Evolutionary conservation across 2,113 vertebrate genomes (phyloP), one percentile per base, ranked within the genome.

Genomic region (Toxotes jaculatrix): DNA sequence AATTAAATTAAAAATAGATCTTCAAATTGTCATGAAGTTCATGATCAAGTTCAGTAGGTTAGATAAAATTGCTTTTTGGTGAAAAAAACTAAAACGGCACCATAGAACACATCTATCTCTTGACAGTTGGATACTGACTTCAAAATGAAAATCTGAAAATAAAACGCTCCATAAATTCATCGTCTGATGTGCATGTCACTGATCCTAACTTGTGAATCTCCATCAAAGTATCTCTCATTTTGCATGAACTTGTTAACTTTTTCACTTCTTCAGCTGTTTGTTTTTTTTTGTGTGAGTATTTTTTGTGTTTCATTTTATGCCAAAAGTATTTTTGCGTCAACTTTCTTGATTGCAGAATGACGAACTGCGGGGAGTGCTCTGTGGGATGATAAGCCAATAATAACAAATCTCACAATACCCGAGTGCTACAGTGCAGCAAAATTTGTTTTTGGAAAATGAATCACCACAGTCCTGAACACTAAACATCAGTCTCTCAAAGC

Each of bases 401-500:
- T 77, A 82, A 67, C 65, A 79, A 57, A 83, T 83, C 56, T 62
- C 71, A 47, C 65, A 83, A 75, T 60, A 75, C 60, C 55, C 34
- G 42, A 77, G 77, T 64, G 74, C 63, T 47, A 70, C 59, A 51
- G 62, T 49, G 12, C 69, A 60, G 36, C 17, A 64, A 81, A 63
- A 62, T 77, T n/a, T 77, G 67, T 77, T 79, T 79, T 55, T 38
- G 32, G 69, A 64, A 13, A 83, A 74, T 49, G 71, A 91, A 74
- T 73, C 59, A 62, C 38, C 11, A 8, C 21, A 40, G 62, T 79
- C 66, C 62, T 76, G 31, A 84, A 55, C 78, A 38, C 40, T 38
- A 31, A 56, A 73, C 59, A 62, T 63, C 45, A 63, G 57, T 79
- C 82, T 84, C 73, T 88, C 34, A 56, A 82, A 74, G 55, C 79